Evolutionary conservation across 2,888 invertebrate species (phyloP).

Genomic region (Girardia tigrina): DNA sequence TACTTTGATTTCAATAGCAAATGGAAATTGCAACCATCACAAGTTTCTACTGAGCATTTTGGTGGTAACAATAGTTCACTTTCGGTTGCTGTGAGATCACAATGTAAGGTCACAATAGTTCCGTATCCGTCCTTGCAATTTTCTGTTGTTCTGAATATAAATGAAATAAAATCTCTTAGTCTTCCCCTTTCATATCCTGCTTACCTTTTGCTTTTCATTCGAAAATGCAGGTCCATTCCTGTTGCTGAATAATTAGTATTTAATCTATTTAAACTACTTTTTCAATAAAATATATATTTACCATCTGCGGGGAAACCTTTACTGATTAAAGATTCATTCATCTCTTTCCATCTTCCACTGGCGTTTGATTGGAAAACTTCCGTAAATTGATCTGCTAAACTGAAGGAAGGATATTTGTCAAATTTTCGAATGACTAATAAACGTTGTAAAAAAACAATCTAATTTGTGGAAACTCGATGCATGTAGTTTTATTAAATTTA

Average conservation of each 20-base stretch:
- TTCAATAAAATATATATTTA: too few species aligned
- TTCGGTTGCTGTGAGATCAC: not conserved
- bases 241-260: not conserved
- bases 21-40: not conserved
- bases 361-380: not conserved
- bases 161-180: too few species aligned
- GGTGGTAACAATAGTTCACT: not conserved
- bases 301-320: not conserved
- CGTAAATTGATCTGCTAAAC: not conserved
- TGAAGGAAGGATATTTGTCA: too few species aligned
- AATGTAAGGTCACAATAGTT: not conserved
- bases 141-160: not conserved
- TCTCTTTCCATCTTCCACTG: not conserved
- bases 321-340: not conserved
- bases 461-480: too few species aligned
- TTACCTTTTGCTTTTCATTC: not conserved
- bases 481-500: too few species aligned
- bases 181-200: too few species aligned
- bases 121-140: not conserved
- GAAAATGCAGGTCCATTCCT: not conserved
- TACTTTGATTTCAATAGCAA: not conserved
- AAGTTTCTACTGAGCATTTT: not conserved
- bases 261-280: too few species aligned
- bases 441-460: too few species aligned
- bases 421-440: too few species aligned